These are phyloP conservation scores for Aeoliscus strigatus DNA, from an alignment of 2,797 vertebrate genomes.

Conservation along the genomic window DNA sequence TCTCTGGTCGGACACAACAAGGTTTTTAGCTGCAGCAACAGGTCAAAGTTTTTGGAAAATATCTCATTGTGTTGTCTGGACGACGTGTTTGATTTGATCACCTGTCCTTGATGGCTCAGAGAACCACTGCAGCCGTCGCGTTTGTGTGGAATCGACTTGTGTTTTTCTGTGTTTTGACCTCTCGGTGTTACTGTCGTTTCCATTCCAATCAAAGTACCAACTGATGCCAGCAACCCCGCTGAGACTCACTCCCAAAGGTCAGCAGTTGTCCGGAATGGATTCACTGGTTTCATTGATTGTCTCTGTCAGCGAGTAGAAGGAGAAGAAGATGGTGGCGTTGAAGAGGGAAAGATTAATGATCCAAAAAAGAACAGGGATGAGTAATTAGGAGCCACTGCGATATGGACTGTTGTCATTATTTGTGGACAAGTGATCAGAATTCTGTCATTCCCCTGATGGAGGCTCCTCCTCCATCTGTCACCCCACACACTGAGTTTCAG, in stretches of 20 bases:
- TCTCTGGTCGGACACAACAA: slow-evolving; percentile 17
- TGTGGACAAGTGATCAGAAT: slow-evolving; percentile 19
- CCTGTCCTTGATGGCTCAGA: slow-evolving; percentile 11
- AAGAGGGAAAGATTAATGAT: not conserved
- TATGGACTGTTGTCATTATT: slow-evolving; percentile 4
- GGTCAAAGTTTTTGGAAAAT: too few species aligned
- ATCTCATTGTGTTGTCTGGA: too few species aligned
- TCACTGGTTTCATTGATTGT: slow-evolving; percentile 20
- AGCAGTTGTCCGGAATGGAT: slow-evolving; percentile 44
- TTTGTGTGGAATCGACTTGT: slow-evolving; percentile 24
- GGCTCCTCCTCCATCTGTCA: slow-evolving; percentile 36
- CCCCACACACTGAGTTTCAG: slow-evolving; percentile 36
- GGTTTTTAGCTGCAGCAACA: slow-evolving; percentile 36
- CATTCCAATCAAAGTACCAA: slow-evolving; percentile 41
- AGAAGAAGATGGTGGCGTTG: not conserved
- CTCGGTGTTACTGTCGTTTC: slow-evolving; percentile 41
- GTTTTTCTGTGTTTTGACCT: slow-evolving; percentile 8
- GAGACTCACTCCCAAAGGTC: slow-evolving; percentile 59
- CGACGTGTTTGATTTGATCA: too few species aligned
- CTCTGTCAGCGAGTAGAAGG: slow-evolving; percentile 2
- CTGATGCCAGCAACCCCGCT: slow-evolving; percentile 43
- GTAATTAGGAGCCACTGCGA: slow-evolving; percentile 1
- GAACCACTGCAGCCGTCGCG: not conserved
- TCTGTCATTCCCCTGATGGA: slow-evolving; percentile 5
- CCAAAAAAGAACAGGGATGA: not conserved